Evolutionary conservation across 2,888 invertebrate species (phyloP).

Genomic region (Actias luna): DNA sequence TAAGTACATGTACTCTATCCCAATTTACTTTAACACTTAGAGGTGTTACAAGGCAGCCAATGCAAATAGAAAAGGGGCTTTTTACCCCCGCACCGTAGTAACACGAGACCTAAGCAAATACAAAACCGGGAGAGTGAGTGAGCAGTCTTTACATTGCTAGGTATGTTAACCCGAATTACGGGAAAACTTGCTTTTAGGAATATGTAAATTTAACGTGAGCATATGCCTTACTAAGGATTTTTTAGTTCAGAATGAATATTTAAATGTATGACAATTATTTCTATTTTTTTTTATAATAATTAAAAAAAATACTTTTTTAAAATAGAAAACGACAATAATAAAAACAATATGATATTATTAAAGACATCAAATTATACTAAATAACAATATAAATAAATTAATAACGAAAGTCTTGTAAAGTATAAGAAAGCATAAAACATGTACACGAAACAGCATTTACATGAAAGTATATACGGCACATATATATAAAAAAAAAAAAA

Average conservation of each 20-base stretch:
- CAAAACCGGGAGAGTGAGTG: constrained; percentile 30
- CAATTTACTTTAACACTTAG: constrained; percentile 53
- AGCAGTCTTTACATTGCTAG: constrained; percentile 30
- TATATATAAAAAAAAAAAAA: too few species aligned
- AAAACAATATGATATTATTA: too few species aligned
- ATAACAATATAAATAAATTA: too few species aligned
- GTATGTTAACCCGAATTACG: constrained; percentile 12
- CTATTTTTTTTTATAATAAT: too few species aligned
- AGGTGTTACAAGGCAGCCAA: constrained; percentile 42
- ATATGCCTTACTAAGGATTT: not conserved
- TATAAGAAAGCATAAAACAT: too few species aligned
- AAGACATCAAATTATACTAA: too few species aligned
- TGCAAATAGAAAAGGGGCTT: constrained; percentile 43
- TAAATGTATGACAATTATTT: not conserved
- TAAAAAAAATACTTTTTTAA: too few species aligned
- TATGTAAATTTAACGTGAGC: not conserved
- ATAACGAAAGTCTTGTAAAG: too few species aligned
- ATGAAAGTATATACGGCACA: too few species aligned
- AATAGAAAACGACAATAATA: too few species aligned
- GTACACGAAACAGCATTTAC: too few species aligned
- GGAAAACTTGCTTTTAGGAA: constrained; percentile 3
- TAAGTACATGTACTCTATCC: constrained; percentile 25
- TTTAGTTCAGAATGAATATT: not conserved
- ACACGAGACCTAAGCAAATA: constrained; percentile 46
- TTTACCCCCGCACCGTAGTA: constrained; percentile 30